Conservation (phyloP, 2,888 invertebrate genomes). For the Dasypolia templi region DNA sequence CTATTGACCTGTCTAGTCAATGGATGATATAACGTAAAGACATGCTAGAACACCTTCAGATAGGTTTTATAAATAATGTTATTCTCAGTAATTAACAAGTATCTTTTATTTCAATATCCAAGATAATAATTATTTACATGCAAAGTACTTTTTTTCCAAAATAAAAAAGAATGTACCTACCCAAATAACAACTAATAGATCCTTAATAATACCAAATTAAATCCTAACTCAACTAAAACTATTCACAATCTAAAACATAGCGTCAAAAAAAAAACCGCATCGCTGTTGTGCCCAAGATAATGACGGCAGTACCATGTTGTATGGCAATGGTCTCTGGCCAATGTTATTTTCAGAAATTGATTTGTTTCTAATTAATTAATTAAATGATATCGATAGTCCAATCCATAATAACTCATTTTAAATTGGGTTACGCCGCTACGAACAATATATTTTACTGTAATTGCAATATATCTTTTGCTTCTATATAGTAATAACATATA, state of each 20-base stretch:
- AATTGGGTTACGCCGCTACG: background rate
- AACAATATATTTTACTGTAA: background rate
- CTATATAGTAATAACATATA: constrained; percentile 34
- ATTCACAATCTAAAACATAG: too few relatives aligned
- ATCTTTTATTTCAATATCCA: too few relatives aligned
- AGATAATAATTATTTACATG: too few relatives aligned
- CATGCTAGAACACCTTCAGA: background rate
- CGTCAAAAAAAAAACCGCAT: too few relatives aligned
- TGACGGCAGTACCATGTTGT: too few relatives aligned
- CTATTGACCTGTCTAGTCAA: background rate
- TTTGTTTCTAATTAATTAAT: background rate
- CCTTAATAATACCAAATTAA: too few relatives aligned
- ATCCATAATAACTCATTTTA: constrained; percentile 3
- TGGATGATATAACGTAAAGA: background rate
- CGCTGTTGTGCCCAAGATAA: too few relatives aligned
- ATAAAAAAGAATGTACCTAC: too few relatives aligned
- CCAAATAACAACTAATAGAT: too few relatives aligned
- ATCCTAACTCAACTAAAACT: too few relatives aligned
- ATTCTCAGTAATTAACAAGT: background rate
- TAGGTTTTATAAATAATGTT: background rate
- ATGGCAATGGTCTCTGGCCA: too few relatives aligned
- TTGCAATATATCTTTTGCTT: constrained; percentile 36
- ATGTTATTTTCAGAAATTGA: background rate
- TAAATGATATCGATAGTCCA: background rate
- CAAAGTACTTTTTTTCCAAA: too few relatives aligned